These are phyloP conservation scores for Hypena proboscidalis DNA, from an alignment of 2,888 invertebrate genomes.

Conservation along the genomic window DNA sequence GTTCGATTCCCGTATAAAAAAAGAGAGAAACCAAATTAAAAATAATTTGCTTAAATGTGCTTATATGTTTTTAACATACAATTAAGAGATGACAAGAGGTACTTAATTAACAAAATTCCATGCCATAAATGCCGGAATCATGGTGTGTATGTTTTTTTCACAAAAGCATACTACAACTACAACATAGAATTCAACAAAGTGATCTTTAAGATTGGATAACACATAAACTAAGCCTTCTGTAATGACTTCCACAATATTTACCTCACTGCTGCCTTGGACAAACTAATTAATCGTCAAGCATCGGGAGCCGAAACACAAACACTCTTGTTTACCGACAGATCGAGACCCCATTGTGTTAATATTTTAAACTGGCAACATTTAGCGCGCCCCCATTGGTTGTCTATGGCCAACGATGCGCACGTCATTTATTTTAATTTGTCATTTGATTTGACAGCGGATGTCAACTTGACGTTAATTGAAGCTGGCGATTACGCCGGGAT, in stretches of 20 bases:
- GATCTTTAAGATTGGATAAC: too few species aligned
- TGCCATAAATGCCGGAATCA: too few species aligned
- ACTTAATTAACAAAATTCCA: too few species aligned
- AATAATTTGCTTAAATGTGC: too few species aligned
- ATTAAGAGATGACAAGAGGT: too few species aligned
- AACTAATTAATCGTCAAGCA: constrained; percentile 68
- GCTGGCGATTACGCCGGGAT: constrained; percentile 39
- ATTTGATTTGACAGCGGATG: constrained; percentile 57
- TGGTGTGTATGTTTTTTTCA: too few species aligned
- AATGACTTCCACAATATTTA: constrained; percentile 1
- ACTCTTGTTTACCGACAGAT: constrained; percentile 76
- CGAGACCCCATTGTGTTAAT: constrained; percentile 75
- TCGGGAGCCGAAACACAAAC: constrained; percentile 70
- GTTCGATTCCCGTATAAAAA: too few species aligned
- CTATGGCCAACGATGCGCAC: constrained; percentile 61
- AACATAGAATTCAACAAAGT: too few species aligned
- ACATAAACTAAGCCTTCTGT: constrained; percentile 21
- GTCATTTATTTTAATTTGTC: constrained; percentile 84
- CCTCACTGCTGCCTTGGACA: constrained; percentile 55
- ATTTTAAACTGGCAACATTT: constrained; percentile 80
- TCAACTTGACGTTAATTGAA: constrained; percentile 49
- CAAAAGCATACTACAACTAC: too few species aligned
- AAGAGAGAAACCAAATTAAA: too few species aligned
- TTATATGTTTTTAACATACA: too few species aligned
- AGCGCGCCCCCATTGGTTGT: constrained; percentile 61